Conservation (phyloP, 1,140 invertebrate species). For the Brachionus paranguensis region DNA sequence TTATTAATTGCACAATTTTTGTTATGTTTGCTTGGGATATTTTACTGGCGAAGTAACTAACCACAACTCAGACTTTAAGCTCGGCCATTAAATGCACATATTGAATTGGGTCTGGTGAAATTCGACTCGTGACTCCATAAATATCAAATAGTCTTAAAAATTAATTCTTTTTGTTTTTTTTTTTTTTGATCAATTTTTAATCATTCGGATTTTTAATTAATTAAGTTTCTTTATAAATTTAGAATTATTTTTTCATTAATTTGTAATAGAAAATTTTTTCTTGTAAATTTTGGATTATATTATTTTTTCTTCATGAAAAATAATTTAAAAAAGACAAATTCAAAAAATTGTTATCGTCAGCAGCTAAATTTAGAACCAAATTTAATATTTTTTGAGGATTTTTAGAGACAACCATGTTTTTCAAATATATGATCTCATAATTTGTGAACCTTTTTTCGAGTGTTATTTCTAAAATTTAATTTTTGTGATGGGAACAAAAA, state of each 20-base stretch:
- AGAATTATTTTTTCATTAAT: background rate
- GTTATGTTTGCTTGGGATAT: background rate
- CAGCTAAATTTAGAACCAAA: too few species aligned
- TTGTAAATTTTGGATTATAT: background rate
- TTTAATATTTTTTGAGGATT: too few species aligned
- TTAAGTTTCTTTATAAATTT: background rate
- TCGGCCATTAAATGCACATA: background rate
- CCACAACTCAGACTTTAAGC: background rate
- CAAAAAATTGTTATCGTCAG: too few species aligned
- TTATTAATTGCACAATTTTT: background rate
- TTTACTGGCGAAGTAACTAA: background rate
- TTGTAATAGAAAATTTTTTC: background rate
- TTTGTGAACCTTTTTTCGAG: too few species aligned
- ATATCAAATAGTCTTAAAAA: background rate
- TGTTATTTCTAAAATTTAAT: too few species aligned
- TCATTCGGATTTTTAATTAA: background rate
- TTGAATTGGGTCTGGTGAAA: background rate
- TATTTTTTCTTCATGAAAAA: too few species aligned
- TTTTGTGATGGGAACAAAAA: too few species aligned
- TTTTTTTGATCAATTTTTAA: background rate
- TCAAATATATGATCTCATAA: too few species aligned
- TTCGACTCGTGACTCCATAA: background rate
- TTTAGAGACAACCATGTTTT: too few species aligned
- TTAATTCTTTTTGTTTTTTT: background rate
- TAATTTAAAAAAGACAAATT: too few species aligned